These are phyloP conservation scores for Caenorhabditis wallacei DNA, from an alignment of 2,888 invertebrate genomes.

Conservation along the genomic window DNA sequence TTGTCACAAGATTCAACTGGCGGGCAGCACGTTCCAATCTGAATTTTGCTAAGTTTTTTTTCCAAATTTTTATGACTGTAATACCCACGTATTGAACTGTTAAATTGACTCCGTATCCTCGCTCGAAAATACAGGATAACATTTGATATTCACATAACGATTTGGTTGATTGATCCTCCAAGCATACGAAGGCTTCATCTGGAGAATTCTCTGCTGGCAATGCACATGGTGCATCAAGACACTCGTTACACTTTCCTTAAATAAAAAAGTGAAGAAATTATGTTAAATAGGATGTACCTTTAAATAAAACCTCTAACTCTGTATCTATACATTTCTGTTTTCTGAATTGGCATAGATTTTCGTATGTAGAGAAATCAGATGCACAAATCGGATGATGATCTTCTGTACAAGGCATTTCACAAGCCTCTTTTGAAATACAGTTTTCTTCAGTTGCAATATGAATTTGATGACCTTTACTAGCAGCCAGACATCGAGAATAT, in stretches of 20 bases:
- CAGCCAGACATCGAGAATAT: conserved; percentile 79
- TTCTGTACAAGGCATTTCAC: conserved; percentile 64
- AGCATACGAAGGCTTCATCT: conserved; percentile 79
- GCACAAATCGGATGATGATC: conserved; percentile 67
- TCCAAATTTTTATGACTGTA: not conserved
- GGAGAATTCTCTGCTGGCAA: conserved; percentile 69
- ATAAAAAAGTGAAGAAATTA: not conserved
- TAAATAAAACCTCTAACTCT: conserved; percentile 72
- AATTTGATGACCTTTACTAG: conserved; percentile 70
- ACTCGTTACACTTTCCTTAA: conserved; percentile 77
- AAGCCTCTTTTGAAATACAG: conserved; percentile 64
- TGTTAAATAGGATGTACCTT: conserved; percentile 61
- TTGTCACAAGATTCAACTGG: conserved; percentile 68
- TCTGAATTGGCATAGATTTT: conserved; percentile 68
- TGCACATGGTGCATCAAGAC: conserved; percentile 76
- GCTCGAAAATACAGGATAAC: conserved; percentile 79
- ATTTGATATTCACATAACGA: conserved; percentile 81
- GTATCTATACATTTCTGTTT: conserved; percentile 67
- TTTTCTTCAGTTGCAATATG: conserved; percentile 65
- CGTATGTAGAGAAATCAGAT: conserved; percentile 68
- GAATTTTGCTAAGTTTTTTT: conserved; percentile 8
- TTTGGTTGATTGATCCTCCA: conserved; percentile 77
- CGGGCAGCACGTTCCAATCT: conserved; percentile 75
- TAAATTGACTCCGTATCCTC: conserved; percentile 79
- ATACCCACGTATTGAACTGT: conserved; percentile 78